Evolutionary conservation across 2,113 vertebrate genomes (phyloP), one percentile per base, ranked within the genome.

Genomic region (Ornithorhynchus anatinus): DNA sequence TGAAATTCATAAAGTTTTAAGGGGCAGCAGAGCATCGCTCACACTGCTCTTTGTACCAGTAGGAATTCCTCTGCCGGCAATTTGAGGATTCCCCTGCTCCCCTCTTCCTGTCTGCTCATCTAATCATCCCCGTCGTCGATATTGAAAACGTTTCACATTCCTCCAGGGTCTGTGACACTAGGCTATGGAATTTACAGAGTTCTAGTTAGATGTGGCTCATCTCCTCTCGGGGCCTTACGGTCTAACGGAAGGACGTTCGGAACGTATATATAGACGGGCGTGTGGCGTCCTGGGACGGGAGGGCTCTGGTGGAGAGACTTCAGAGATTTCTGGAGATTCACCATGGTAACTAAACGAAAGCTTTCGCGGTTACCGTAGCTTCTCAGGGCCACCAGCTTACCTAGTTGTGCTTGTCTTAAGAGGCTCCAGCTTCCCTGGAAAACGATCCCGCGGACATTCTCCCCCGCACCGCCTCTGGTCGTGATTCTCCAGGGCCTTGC

Each of bases 301-400:
- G n/a, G n/a, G n/a, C n/a, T n/a, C n/a, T n/a, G n/a, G n/a, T n/a
- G n/a, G n/a, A n/a, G n/a, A n/a, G n/a, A n/a, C n/a, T n/a, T n/a
- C n/a, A n/a, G n/a, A n/a, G n/a, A n/a, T n/a, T n/a, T n/a, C 62
- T 79, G 77, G 20, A 23, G 69, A 75, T 59, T 72, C 45, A 69
- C 36, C 38, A 10, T 51, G 39, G 32, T 62, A 38, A 45, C 40
- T 5, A 51, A 69, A 38, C 57, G 57, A 69, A 32, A 67, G 38
- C 14, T 38, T 20, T 73, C 68, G 56, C 36, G 10, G 27, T 52
- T 65, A 59, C 39, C 56, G 32, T 31, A 37, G 27, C 43, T 72
- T 45, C 66, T 67, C 57, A 29, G 52, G 56, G 59, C 31, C 27
- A 38, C 8, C 54, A 48, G 33, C 50, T 58, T 72, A 32, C 52